Conservation (phyloP, 2,888 invertebrate species). For the Neria commutata region DNA sequence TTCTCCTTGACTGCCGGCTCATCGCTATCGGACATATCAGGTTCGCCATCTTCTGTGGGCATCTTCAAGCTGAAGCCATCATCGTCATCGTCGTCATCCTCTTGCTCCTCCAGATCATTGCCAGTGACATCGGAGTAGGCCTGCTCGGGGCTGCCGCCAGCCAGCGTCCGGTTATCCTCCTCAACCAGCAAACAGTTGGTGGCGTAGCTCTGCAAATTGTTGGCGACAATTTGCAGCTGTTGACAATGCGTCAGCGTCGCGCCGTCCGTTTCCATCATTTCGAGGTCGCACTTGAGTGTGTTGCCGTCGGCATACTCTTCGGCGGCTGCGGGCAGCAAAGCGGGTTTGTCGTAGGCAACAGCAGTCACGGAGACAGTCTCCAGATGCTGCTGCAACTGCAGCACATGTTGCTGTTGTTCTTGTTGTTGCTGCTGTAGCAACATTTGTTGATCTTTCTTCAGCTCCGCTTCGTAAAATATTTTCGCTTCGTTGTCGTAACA, state of each 20-base stretch:
- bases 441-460: constrained; percentile 6
- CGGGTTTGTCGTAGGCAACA: not conserved
- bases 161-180: not conserved
- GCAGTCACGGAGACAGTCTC: not conserved
- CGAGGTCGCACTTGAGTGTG: constrained; percentile 33
- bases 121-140: constrained; percentile 5
- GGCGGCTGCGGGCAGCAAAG: too few species aligned
- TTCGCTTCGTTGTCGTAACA: constrained; percentile 11
- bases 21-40: constrained; percentile 52
- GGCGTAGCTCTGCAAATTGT: constrained; percentile 23
- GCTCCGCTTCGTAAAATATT: constrained; percentile 32
- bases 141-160: constrained; percentile 13
- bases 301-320: not conserved
- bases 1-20: constrained; percentile 57
- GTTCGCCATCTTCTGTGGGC: constrained; percentile 51
- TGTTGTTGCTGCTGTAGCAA: constrained; percentile 19
- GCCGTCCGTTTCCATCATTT: constrained; percentile 40
- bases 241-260: constrained; percentile 19
- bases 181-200: constrained; percentile 23
- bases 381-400: constrained; percentile 24
- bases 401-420: constrained; percentile 19
- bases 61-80: constrained; percentile 56
- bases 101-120: constrained; percentile 8
- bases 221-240: constrained; percentile 23
- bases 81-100: constrained; percentile 44